Evolutionary conservation across 1,140 invertebrate genomes (phyloP).

Genomic region (Rhyacophila brunnea): DNA sequence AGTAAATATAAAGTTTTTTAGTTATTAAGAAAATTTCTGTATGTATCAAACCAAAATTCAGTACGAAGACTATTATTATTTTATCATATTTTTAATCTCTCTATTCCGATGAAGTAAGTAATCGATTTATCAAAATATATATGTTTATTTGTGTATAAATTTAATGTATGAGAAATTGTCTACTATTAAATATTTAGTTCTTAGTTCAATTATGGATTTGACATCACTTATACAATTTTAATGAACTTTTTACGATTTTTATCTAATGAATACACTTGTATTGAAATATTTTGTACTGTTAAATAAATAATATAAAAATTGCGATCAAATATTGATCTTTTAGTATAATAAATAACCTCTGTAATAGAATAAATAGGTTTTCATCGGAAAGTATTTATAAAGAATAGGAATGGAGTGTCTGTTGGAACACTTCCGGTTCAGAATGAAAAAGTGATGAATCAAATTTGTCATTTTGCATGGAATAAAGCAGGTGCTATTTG

Average conservation of each 20-base stretch:
- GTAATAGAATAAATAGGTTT: constrained; percentile 8
- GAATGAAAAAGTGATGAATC: constrained; percentile 29
- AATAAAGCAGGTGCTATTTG: constrained; percentile 33
- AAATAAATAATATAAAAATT: constrained; percentile 13
- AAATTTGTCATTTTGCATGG: constrained; percentile 34
- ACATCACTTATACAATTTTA: constrained; percentile 28
- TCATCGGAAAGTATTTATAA: constrained; percentile 8
- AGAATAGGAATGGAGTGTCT: neutral
- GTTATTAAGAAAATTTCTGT: constrained; percentile 35
- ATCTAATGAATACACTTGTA: constrained; percentile 17
- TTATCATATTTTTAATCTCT: constrained; percentile 18
- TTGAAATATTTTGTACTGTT: constrained; percentile 25
- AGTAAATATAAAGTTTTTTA: constrained; percentile 33
- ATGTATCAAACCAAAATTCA: constrained; percentile 32
- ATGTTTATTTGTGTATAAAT: constrained; percentile 36
- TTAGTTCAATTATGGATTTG: constrained; percentile 28
- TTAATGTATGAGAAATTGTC: constrained; percentile 33
- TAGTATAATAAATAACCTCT: constrained; percentile 27
- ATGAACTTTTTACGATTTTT: constrained; percentile 20
- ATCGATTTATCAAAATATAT: constrained; percentile 29
- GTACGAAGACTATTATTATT: constrained; percentile 29
- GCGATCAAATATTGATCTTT: constrained; percentile 20
- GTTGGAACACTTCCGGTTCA: neutral
- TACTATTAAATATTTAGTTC: constrained; percentile 31
- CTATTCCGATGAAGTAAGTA: constrained; percentile 16